phyloP scores from a whole-genome alignment of 2,888 invertebrate species.

The Oxystoma pomonae region DNA sequence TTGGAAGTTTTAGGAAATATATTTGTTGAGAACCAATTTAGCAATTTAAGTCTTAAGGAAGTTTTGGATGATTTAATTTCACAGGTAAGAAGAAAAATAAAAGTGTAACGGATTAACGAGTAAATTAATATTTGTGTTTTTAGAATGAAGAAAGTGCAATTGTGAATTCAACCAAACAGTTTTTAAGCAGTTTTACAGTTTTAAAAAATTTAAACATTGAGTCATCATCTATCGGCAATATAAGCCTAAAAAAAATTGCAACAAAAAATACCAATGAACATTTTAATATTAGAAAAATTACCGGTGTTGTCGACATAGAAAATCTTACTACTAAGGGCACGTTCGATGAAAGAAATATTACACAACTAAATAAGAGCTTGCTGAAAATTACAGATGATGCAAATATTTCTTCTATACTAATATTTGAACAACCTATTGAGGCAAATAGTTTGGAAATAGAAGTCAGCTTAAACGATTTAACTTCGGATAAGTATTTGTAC shows the following conservation, averaged over 20 bases:
- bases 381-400: conserved; percentile 47
- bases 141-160: conserved; percentile 37
- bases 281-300: conserved; percentile 43
- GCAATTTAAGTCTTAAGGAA: conserved; percentile 42
- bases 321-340: conserved; percentile 45
- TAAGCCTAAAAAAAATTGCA: conserved; percentile 48
- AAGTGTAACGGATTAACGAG: no score
- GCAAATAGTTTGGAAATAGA: conserved; percentile 41
- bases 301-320: conserved; percentile 48
- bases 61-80: conserved; percentile 50
- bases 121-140: conserved; percentile 17
- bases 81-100: conserved; percentile 40
- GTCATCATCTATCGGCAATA: conserved; percentile 48
- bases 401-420: conserved; percentile 41
- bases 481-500: conserved; percentile 35
- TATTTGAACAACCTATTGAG: conserved; percentile 40
- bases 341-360: conserved; percentile 47
- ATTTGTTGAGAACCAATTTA: conserved; percentile 45
- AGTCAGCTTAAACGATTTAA: conserved; percentile 43
- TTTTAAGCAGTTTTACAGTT: conserved; percentile 45
- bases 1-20: conserved; percentile 52
- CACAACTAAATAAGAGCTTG: conserved; percentile 44
- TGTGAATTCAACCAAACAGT: conserved; percentile 50
- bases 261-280: conserved; percentile 50
- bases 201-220: conserved; percentile 44